Conservation (phyloP, 1,140 invertebrate genomes). For the Eurosta solidaginis region DNA sequence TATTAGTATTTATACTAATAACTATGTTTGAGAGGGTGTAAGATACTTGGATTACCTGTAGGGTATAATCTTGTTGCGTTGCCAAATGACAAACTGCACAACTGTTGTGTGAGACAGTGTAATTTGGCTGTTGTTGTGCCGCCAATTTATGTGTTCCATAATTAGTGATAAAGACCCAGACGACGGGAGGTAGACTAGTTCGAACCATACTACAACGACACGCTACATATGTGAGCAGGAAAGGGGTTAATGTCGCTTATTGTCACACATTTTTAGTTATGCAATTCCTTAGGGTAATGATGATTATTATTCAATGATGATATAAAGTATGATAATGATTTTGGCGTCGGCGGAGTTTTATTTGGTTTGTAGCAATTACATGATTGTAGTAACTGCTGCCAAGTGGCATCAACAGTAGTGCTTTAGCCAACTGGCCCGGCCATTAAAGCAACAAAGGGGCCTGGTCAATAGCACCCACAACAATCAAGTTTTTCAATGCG, state of each 20-base stretch:
- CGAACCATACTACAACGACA: not conserved
- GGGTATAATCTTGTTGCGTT: not conserved
- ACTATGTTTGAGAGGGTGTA: too few relatives aligned
- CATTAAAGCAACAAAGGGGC: not conserved
- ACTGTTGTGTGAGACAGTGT: constrained; percentile 9
- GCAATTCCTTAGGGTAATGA: not conserved
- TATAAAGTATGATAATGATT: not conserved
- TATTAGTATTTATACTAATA: too few relatives aligned
- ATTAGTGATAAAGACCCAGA: constrained; percentile 17
- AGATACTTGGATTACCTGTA: too few relatives aligned
- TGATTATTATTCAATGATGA: constrained; percentile 7
- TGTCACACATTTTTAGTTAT: not conserved
- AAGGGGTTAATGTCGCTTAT: not conserved
- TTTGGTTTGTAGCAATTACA: not conserved
- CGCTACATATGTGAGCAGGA: not conserved
- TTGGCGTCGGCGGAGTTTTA: not conserved
- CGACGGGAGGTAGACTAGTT: not conserved
- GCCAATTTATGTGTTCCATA: not conserved
- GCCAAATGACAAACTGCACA: not conserved
- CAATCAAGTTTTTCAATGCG: not conserved
- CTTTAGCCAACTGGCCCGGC: not conserved
- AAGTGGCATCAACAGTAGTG: not conserved
- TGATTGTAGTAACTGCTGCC: not conserved
- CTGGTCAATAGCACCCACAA: constrained; percentile 24
- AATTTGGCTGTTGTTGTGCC: not conserved